Evolutionary conservation across 2,888 invertebrate genomes (phyloP).

Genomic region (Rhyacophila evoluta): DNA sequence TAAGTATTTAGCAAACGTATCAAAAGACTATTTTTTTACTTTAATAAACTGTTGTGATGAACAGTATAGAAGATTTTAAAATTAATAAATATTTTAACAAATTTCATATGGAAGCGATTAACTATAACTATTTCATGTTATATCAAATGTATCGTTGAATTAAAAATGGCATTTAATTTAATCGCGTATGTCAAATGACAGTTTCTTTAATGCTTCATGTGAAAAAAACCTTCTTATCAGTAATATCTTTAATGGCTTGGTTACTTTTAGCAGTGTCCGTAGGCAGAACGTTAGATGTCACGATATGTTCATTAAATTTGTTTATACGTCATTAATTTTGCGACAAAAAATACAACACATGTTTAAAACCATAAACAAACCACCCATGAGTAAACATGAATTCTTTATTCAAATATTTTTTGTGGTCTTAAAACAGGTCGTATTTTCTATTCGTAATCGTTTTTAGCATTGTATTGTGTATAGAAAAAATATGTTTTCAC

Average conservation of each 20-base stretch:
- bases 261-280: not conserved
- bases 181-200: too few relatives aligned
- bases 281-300: not conserved
- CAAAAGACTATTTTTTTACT: too few relatives aligned
- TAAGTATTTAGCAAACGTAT: too few relatives aligned
- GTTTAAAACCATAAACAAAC: not conserved
- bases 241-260: not conserved
- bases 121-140: too few relatives aligned
- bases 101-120: not conserved
- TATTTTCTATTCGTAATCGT: not conserved
- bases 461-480: not conserved
- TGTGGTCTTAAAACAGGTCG: not conserved
- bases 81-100: too few relatives aligned
- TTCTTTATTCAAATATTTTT: not conserved
- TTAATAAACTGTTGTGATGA: too few relatives aligned
- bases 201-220: too few relatives aligned
- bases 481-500: not conserved
- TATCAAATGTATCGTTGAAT: too few relatives aligned
- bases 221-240: not conserved
- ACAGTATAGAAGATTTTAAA: too few relatives aligned
- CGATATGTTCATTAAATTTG: not conserved
- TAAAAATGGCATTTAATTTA: too few relatives aligned
- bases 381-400: not conserved
- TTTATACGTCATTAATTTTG: not conserved
- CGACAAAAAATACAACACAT: not conserved